Percentiles rank a stretch among this genome's conserved stretches.
Evolutionary conservation across 64 coral and sea anemone genomes (phyloP).

Genomic region (Actinia equina): DNA sequence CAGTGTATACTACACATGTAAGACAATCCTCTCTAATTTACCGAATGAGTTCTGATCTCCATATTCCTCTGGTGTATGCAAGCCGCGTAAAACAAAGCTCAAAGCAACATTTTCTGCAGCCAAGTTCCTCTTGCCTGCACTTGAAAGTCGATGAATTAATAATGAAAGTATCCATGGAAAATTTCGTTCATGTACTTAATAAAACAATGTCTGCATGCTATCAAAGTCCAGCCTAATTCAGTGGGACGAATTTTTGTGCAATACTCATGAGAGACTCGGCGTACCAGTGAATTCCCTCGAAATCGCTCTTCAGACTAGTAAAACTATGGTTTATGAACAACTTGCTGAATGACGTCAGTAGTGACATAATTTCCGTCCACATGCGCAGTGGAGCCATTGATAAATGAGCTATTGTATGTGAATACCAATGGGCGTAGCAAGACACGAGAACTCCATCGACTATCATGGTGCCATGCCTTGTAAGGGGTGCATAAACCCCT

Average conservation of each 20-base stretch:
- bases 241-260: not conserved
- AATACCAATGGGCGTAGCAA: constrained; percentile 86
- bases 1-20: no score
- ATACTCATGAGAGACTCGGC: constrained; percentile 9
- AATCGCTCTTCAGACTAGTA: not conserved
- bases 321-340: not conserved
- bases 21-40: no score
- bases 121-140: no score
- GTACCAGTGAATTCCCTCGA: constrained; percentile 15
- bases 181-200: no score
- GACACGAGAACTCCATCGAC: constrained; percentile 77
- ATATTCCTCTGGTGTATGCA: no score
- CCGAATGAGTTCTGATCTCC: no score
- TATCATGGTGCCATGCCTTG: constrained; percentile 71
- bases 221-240: not conserved
- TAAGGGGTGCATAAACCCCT: constrained; percentile 88
- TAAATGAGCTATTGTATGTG: constrained; percentile 61
- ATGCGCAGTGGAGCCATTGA: constrained; percentile 72
- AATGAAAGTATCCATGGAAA: no score
- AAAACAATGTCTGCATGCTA: not conserved
- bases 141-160: no score
- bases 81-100: no score
- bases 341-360: not conserved
- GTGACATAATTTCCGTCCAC: constrained; percentile 1
- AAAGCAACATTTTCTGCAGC: no score